phyloP scores from a whole-genome alignment of 2,888 invertebrate genomes.

The Acronicta aceris region DNA sequence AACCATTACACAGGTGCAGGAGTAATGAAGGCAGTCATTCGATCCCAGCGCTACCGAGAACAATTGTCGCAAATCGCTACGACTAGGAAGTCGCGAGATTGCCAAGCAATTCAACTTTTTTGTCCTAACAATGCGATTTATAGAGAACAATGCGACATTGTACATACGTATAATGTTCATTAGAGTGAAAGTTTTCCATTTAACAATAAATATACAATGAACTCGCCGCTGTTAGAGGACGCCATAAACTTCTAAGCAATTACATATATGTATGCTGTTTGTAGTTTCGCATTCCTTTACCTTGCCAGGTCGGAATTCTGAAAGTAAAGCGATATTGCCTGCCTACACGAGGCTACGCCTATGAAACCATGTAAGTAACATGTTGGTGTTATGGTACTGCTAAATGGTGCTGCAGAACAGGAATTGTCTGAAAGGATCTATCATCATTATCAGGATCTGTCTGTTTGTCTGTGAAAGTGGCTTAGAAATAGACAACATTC shows the following conservation, averaged over 20 bases:
- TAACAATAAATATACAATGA: constrained; percentile 53
- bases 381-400: constrained; percentile 19
- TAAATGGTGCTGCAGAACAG: constrained; percentile 3
- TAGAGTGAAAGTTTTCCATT: constrained; percentile 71
- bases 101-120: constrained; percentile 69
- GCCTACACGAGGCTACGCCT: not conserved
- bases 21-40: constrained; percentile 58
- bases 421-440: no score
- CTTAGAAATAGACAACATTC: not conserved
- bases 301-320: constrained; percentile 4
- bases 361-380: constrained; percentile 28
- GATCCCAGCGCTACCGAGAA: constrained; percentile 49
- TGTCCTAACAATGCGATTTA: constrained; percentile 72
- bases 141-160: constrained; percentile 75
- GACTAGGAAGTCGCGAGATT: constrained; percentile 65
- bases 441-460: no score
- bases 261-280: not conserved
- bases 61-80: constrained; percentile 63
- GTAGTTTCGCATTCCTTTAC: constrained; percentile 4
- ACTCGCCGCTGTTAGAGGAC: constrained; percentile 28
- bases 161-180: constrained; percentile 63
- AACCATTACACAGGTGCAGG: constrained; percentile 51
- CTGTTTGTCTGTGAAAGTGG: no score
- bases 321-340: constrained; percentile 33
- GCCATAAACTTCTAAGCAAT: constrained; percentile 20